Percentiles rank a stretch among this genome's conserved stretches.
phyloP scores from a whole-genome alignment of 1,140 invertebrate genomes.

The Penaeus chinensis region DNA sequence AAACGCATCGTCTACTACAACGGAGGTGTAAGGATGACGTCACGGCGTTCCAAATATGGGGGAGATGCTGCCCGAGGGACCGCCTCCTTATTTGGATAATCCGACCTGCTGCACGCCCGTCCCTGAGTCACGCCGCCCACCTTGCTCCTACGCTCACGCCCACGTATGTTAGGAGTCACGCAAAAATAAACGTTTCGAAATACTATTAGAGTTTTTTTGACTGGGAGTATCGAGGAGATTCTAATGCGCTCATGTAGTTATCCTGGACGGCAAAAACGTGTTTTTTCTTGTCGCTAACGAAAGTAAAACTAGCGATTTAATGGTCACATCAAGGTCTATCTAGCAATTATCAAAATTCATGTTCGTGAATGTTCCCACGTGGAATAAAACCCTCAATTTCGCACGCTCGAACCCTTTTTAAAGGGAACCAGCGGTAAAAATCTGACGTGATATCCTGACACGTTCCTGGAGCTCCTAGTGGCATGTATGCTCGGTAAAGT shows the following conservation, averaged over 20 bases:
- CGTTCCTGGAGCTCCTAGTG: too few species aligned
- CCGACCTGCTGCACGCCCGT: slow-evolving; percentile 26
- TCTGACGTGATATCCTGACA: too few species aligned
- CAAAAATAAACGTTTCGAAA: not conserved
- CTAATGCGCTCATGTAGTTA: slow-evolving; percentile 35
- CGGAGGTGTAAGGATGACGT: slow-evolving; percentile 30
- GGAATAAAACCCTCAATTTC: too few species aligned
- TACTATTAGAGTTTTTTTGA: not conserved
- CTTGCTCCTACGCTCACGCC: slow-evolving; percentile 14
- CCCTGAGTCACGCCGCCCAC: slow-evolving; percentile 41
- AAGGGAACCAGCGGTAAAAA: too few species aligned
- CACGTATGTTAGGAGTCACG: not conserved
- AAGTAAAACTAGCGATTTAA: too few species aligned
- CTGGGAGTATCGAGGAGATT: slow-evolving; percentile 3
- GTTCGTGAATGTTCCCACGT: too few species aligned
- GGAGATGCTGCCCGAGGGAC: not conserved
- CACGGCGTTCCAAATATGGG: slow-evolving; percentile 24
- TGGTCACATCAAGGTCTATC: too few species aligned
- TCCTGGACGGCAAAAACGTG: slow-evolving; percentile 4
- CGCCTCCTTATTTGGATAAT: slow-evolving; percentile 20
- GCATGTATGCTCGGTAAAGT: too few species aligned
- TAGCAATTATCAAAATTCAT: too few species aligned
- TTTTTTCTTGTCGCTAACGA: too few species aligned
- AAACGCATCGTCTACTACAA: not conserved
- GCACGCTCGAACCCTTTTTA: too few species aligned